These are phyloP conservation scores for Nesidiocoris tenuis DNA, from an alignment of 2,888 invertebrate species.

Conservation along the genomic window DNA sequence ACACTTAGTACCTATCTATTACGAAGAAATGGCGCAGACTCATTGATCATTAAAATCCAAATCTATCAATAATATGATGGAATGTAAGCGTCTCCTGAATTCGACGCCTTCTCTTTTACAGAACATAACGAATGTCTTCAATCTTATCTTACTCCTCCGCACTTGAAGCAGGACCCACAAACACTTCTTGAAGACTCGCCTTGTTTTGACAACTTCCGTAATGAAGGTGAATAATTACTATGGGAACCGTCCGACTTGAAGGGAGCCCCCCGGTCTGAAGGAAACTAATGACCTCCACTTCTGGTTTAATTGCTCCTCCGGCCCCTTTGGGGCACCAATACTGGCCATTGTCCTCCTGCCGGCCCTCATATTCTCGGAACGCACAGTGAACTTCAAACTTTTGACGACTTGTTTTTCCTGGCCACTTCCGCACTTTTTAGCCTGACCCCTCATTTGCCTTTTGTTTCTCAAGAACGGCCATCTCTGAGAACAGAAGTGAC, in stretches of 20 bases:
- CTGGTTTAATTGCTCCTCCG: conserved; percentile 40
- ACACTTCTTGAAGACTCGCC: conserved; percentile 4
- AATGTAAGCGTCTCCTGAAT: too few species aligned
- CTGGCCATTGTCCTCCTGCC: conserved; percentile 39
- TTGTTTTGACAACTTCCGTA: conserved; percentile 42
- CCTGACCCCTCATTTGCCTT: not conserved
- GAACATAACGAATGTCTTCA: too few species aligned
- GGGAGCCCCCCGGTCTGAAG: not conserved
- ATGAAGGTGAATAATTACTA: conserved; percentile 46
- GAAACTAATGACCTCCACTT: conserved; percentile 41
- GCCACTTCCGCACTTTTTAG: not conserved
- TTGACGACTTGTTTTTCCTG: not conserved
- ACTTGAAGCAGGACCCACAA: too few species aligned
- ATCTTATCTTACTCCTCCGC: too few species aligned
- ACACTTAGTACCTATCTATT: too few species aligned
- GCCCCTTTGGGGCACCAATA: not conserved
- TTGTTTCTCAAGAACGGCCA: not conserved
- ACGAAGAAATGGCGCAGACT: too few species aligned
- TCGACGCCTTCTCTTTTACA: too few species aligned
- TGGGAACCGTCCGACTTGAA: conserved; percentile 28
- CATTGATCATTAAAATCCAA: too few species aligned
- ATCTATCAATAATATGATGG: too few species aligned
- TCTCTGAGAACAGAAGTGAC: not conserved
- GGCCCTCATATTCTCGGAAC: not conserved
- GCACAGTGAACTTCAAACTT: not conserved